These are phyloP conservation scores for Drosophila grimshawi DNA, from an alignment of 1,140 invertebrate species.

Conservation along the genomic window DNA sequence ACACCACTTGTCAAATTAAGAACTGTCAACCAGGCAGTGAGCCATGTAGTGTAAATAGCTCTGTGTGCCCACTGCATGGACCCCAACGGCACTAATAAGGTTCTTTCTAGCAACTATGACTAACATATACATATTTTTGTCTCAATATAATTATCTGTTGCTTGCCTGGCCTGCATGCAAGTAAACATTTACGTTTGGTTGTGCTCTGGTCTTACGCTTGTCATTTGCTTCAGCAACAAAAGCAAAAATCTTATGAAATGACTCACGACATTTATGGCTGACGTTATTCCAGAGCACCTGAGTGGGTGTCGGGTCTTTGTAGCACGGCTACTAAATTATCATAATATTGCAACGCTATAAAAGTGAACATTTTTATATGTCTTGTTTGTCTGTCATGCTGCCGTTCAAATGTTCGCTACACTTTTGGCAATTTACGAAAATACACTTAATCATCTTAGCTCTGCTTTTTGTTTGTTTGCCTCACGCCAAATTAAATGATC, in stretches of 20 bases:
- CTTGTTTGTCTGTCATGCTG: constrained; percentile 23
- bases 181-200: constrained; percentile 7
- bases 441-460: constrained; percentile 61
- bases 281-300: constrained; percentile 23
- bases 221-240: constrained; percentile 8
- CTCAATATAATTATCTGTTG: constrained; percentile 16
- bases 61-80: constrained; percentile 9
- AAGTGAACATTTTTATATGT: constrained; percentile 52
- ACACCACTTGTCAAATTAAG: constrained; percentile 66
- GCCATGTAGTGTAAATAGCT: constrained; percentile 18
- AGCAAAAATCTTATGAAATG: constrained; percentile 15
- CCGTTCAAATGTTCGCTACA: constrained; percentile 44
- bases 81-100: constrained; percentile 3
- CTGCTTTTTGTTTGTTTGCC: constrained; percentile 49
- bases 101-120: constrained; percentile 2
- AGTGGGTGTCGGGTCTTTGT: constrained; percentile 44
- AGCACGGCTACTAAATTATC: constrained; percentile 61
- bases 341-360: constrained; percentile 74
- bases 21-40: constrained; percentile 57
- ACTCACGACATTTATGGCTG: constrained; percentile 34
- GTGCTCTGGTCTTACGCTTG: constrained; percentile 12
- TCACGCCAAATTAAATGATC: constrained; percentile 75
- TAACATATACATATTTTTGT: constrained; percentile 9
- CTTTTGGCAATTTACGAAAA: constrained; percentile 62
- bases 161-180: constrained; percentile 7